Base-by-base conservation (phyloP, 1,140 invertebrate genomes). In the Drosophila hydei region DNA sequence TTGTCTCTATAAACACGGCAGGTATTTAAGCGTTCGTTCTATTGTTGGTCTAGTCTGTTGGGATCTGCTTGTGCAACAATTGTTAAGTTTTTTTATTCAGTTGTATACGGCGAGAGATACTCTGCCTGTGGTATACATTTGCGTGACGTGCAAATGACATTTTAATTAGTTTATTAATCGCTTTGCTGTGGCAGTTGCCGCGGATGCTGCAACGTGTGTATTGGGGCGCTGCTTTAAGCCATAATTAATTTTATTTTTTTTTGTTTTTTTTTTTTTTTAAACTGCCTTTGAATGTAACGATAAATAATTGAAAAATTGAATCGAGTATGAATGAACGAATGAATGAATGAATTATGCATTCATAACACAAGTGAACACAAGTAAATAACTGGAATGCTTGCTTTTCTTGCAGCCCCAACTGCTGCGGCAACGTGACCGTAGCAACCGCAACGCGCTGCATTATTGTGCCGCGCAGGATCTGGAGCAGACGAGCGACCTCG, bases 401-500 rank as follows among this genome's bases (percentile, higher is more conserved):
- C 5, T 18, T 18, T 25, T 48, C 8, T 69, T 61, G 21, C 72
- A 96, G 95, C 94, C 95, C 16, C 91, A 92, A 64, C 92, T 93
- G 58, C 92, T 94, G 30, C 91, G 93, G 51, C 94, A 96, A 60
- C 93, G 95, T 73, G 97, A 98, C 91, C 93, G 96, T 18, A 97
- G 94, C 6, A 94, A 97, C 55, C 97, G 98, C 76, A 96, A 95
- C 58, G 96, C 97, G 21, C 93, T 99, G 25, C 98, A 99, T 92
- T 99, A 99, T 92, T 99, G 98, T 92, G 94, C 94, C 52, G 80
- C 74, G 72, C 80, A 77, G 63, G 79, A 83, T 65, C 56, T 63
- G 62, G 95, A 94, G 91, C 93, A 80, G 67, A 89, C 72, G 42
- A 59, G 95, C 93, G 92, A 94, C 92, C 74, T 94, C 92, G 91